Conservation (phyloP, 2,113 vertebrate genomes). For the Gallinago jamesoni region DNA sequence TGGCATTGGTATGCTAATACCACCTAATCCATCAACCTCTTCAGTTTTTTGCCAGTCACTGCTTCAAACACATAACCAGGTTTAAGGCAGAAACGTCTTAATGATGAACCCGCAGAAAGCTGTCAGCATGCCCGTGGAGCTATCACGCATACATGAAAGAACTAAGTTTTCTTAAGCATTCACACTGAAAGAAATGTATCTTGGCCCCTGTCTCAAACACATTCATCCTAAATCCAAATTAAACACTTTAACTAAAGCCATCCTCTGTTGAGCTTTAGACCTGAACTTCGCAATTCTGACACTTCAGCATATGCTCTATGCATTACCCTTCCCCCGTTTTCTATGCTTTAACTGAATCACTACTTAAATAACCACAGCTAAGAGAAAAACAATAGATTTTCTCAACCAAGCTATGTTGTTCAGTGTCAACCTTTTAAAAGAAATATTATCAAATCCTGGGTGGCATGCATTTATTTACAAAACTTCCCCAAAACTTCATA, state of each 20-base stretch:
- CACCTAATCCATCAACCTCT: not conserved
- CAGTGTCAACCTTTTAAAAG: not conserved
- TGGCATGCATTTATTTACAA: not conserved
- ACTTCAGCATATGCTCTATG: accelerated
- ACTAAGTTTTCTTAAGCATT: accelerated
- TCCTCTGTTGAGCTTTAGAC: not conserved
- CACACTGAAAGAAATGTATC: accelerated
- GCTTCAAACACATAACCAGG: not conserved
- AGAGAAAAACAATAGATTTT: not conserved
- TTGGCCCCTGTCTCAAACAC: not conserved
- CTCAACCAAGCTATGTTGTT: not conserved
- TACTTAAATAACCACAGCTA: no score
- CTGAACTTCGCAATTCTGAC: not conserved
- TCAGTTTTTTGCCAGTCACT: not conserved
- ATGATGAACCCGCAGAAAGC: not conserved
- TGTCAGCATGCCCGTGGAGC: not conserved
- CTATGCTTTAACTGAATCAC: not conserved
- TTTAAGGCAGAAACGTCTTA: not conserved
- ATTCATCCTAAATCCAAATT: not conserved
- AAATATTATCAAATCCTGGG: not conserved
- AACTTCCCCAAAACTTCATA: not conserved
- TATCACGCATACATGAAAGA: accelerated
- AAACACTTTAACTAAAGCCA: not conserved
- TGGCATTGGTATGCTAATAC: not conserved
- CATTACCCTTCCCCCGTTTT: not conserved